These are phyloP conservation scores for Lycocerus yunnanus DNA, from an alignment of 2,888 invertebrate species.

Conservation along the genomic window DNA sequence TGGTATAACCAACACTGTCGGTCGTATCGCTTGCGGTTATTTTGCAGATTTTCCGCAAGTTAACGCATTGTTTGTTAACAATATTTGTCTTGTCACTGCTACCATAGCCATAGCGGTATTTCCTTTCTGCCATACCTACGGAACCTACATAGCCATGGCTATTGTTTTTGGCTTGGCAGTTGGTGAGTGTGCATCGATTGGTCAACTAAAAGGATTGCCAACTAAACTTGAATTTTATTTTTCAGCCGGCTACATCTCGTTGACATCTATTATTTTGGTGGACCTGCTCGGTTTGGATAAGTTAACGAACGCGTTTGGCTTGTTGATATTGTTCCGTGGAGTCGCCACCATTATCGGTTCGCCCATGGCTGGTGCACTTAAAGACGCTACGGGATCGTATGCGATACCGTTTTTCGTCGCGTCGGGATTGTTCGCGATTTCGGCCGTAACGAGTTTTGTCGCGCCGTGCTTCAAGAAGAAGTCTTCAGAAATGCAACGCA, in stretches of 20 bases:
- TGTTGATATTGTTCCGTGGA: slow-evolving; percentile 93
- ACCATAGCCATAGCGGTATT: slow-evolving; percentile 83
- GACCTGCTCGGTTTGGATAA: slow-evolving; percentile 94
- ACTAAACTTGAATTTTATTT: slow-evolving; percentile 32
- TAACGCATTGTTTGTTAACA: slow-evolving; percentile 91
- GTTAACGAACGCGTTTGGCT: slow-evolving; percentile 95
- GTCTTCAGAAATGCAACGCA: slow-evolving; percentile 60
- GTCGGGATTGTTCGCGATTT: slow-evolving; percentile 82
- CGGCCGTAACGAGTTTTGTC: slow-evolving; percentile 83
- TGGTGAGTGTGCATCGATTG: slow-evolving; percentile 69
- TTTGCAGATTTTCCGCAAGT: slow-evolving; percentile 91
- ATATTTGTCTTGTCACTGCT: slow-evolving; percentile 86
- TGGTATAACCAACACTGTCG: slow-evolving; percentile 93
- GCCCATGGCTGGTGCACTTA: slow-evolving; percentile 85
- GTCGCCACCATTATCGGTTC: slow-evolving; percentile 89
- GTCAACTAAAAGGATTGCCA: background rate
- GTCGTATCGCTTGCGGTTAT: slow-evolving; percentile 87
- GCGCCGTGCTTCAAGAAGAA: slow-evolving; percentile 73
- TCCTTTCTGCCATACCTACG: slow-evolving; percentile 81
- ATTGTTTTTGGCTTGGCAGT: slow-evolving; percentile 91
- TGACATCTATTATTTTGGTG: slow-evolving; percentile 97
- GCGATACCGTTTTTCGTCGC: slow-evolving; percentile 92
- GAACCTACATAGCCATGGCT: slow-evolving; percentile 77
- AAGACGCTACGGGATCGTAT: slow-evolving; percentile 84
- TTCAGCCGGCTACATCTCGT: slow-evolving; percentile 93